Evolutionary conservation across 2,888 invertebrate species (phyloP).

Genomic region (Timema podura): DNA sequence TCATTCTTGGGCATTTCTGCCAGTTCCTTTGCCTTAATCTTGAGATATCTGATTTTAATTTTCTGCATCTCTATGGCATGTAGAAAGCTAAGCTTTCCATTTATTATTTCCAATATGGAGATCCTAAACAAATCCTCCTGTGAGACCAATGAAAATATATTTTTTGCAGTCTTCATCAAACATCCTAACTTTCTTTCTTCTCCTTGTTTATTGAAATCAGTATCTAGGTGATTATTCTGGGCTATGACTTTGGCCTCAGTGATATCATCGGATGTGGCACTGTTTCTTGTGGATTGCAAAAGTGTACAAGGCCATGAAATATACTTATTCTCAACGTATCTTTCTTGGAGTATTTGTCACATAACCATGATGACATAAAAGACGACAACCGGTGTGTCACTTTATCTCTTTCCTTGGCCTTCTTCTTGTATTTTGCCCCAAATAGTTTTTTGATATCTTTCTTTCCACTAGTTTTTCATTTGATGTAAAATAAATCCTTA

Average conservation of each 20-base stretch:
- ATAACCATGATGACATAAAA: no score
- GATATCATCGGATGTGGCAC: not conserved
- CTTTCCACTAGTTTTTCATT: no score
- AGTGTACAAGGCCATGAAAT: not conserved
- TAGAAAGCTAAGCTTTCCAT: not conserved
- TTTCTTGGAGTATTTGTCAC: not conserved
- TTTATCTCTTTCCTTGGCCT: no score
- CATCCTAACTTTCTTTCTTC: not conserved
- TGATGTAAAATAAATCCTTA: no score
- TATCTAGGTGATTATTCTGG: not conserved
- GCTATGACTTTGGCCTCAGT: not conserved
- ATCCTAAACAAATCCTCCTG: not conserved
- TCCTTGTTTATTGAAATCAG: conserved; percentile 5
- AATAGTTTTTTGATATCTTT: no score
- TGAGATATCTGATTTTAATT: not conserved
- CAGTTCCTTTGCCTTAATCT: not conserved
- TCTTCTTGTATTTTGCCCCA: no score
- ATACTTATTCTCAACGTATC: not conserved
- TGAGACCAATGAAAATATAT: not conserved
- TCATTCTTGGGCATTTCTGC: not conserved
- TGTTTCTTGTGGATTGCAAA: not conserved
- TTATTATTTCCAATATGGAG: not conserved
- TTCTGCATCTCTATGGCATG: not conserved
- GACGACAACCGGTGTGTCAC: no score
- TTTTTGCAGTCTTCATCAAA: not conserved